phyloP scores from a whole-genome alignment of 2,113 vertebrate species.

The Gymnocephalus cernua region DNA sequence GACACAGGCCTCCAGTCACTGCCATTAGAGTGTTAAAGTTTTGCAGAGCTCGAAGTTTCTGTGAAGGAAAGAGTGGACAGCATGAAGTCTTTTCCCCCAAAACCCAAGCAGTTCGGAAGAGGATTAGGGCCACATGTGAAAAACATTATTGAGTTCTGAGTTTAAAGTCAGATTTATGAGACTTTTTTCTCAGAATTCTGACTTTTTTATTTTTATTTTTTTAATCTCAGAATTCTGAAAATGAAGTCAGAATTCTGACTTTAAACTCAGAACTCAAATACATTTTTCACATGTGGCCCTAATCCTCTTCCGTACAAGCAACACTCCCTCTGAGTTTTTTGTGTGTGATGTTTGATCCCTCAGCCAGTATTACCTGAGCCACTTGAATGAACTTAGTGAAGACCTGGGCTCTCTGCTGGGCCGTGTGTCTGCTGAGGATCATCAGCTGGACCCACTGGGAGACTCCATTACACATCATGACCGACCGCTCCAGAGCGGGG shows the following conservation, averaged over 20 bases:
- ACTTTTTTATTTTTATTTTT: too few relatives aligned
- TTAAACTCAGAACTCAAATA: too few relatives aligned
- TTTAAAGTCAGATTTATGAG: too few relatives aligned
- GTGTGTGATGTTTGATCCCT: not conserved
- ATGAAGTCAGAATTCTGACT: too few relatives aligned
- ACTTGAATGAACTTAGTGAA: conserved; percentile 93
- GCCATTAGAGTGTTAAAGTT: conserved; percentile 97
- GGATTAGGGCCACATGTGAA: too few relatives aligned
- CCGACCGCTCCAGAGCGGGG: conserved; percentile 88
- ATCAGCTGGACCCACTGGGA: conserved; percentile 96
- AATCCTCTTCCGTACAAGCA: too few relatives aligned
- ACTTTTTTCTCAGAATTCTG: too few relatives aligned
- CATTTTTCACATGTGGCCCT: too few relatives aligned
- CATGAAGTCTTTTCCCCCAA: not conserved
- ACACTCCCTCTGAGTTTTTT: not conserved
- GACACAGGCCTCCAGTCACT: conserved; percentile 91
- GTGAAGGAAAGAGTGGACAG: conserved; percentile 2
- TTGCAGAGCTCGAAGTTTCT: conserved; percentile 89
- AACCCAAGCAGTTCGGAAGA: not conserved
- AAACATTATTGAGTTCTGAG: too few relatives aligned
- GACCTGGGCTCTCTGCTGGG: conserved; percentile 92
- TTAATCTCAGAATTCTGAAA: too few relatives aligned
- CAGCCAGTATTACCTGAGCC: conserved; percentile 85
- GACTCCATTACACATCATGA: conserved; percentile 92
- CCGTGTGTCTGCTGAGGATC: conserved; percentile 92